A percentile compares a stretch with the other conserved stretches of the same genome.
Evolutionary conservation across 2,797 vertebrate species (phyloP).

Genomic region (Synanceia verrucosa): DNA sequence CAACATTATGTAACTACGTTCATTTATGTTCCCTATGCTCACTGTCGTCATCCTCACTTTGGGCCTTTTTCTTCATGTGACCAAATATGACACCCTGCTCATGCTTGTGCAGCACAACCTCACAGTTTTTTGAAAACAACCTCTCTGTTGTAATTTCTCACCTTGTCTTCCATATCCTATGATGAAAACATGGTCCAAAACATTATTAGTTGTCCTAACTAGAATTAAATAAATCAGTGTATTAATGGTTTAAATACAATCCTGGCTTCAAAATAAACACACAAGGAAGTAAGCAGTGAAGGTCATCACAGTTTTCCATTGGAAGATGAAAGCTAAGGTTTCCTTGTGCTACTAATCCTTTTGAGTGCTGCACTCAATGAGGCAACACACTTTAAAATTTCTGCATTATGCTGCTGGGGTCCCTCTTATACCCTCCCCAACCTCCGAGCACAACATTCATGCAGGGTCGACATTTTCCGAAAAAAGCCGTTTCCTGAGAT

Average conservation of each 20-base stretch:
- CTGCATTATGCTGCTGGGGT: constrained; percentile 6
- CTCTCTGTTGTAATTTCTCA: background rate
- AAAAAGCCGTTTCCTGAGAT: constrained; percentile 17
- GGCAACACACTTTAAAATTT: constrained; percentile 14
- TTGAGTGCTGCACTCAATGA: constrained; percentile 27
- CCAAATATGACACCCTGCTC: constrained; percentile 20
- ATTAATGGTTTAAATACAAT: constrained; percentile 26
- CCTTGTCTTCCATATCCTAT: background rate
- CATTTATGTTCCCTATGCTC: constrained; percentile 41
- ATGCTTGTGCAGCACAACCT: constrained; percentile 12
- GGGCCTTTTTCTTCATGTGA: background rate
- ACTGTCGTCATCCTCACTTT: constrained; percentile 2
- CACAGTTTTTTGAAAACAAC: constrained; percentile 1
- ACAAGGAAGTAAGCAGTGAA: constrained; percentile 5
- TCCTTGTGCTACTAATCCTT: constrained; percentile 28
- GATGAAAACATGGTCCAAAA: background rate
- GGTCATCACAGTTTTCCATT: constrained; percentile 16
- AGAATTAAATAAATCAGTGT: background rate
- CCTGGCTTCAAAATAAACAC: constrained; percentile 25
- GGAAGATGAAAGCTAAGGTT: constrained; percentile 30
- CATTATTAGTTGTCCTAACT: background rate
- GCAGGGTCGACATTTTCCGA: constrained; percentile 12
- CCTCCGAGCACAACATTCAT: constrained; percentile 2
- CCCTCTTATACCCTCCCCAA: constrained; percentile 7
- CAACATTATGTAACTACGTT: constrained; percentile 48